Evolutionary conservation across 2,797 vertebrate species (phyloP).

Genomic region (Melanotaenia trifasciata): DNA sequence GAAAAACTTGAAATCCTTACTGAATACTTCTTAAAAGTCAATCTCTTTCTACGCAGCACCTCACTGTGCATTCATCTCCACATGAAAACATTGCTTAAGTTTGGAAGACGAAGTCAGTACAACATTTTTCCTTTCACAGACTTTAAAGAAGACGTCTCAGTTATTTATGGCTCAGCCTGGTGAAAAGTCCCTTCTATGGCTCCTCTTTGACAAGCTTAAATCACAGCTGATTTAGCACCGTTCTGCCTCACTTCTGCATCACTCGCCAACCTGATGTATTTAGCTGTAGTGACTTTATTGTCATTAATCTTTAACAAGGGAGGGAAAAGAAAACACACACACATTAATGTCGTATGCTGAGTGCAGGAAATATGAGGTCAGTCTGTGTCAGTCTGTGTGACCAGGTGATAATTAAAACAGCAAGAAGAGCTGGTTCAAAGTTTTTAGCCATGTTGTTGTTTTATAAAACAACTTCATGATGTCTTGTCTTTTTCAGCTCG

Average conservation of each 20-base stretch:
- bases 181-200: constrained; percentile 38
- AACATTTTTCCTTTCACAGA: constrained; percentile 40
- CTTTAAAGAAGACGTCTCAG: constrained; percentile 56
- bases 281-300: constrained; percentile 19
- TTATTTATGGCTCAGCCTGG: constrained; percentile 64
- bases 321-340: constrained; percentile 21
- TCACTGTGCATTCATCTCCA: constrained; percentile 40
- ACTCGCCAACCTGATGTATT: constrained; percentile 39
- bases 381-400: constrained; percentile 6
- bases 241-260: constrained; percentile 25
- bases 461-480: background rate
- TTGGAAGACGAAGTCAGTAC: constrained; percentile 39
- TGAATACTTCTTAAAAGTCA: constrained; percentile 44
- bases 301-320: constrained; percentile 38
- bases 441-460: constrained; percentile 1
- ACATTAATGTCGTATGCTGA: constrained; percentile 24
- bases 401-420: constrained; percentile 18
- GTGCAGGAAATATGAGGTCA: constrained; percentile 17
- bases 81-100: constrained; percentile 48
- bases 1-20: constrained; percentile 25
- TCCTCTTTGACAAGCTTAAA: constrained; percentile 48
- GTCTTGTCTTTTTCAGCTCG: constrained; percentile 11
- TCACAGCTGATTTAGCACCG: constrained; percentile 38
- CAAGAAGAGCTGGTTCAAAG: background rate
- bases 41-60: constrained; percentile 44